Conservation (phyloP, 2,797 vertebrate species). For the Taenioides sp. region DNA sequence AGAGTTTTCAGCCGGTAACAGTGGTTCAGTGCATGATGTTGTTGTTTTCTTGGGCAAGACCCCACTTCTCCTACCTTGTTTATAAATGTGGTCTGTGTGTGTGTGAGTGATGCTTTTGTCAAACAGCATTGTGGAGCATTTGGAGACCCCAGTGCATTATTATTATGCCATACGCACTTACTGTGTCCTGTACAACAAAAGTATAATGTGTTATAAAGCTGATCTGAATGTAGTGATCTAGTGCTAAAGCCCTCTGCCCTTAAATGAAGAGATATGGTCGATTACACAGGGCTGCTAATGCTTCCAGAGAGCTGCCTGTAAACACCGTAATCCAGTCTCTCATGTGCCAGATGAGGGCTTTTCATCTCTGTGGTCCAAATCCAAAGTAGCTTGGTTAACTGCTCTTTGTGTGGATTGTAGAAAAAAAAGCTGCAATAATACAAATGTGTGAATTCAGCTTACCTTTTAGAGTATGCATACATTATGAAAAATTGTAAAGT, state of each 20-base stretch:
- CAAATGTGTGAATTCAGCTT: neutral
- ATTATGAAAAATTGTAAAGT: neutral
- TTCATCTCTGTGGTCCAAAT: conserved; percentile 32
- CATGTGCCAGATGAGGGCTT: conserved; percentile 49
- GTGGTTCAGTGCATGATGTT: no score
- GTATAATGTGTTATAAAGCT: conserved; percentile 37
- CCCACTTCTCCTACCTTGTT: no score
- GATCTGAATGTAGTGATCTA: conserved; percentile 48
- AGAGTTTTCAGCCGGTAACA: no score
- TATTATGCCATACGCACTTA: neutral
- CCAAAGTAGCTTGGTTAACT: conserved; percentile 17
- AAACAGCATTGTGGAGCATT: no score
- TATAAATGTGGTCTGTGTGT: no score
- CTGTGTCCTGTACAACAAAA: conserved; percentile 11
- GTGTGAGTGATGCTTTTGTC: no score
- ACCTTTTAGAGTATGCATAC: neutral
- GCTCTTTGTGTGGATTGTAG: conserved; percentile 3
- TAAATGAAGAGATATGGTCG: conserved; percentile 58
- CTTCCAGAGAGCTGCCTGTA: conserved; percentile 47
- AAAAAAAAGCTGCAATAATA: neutral
- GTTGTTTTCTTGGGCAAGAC: no score
- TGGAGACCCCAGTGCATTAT: neutral
- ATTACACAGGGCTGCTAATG: conserved; percentile 61
- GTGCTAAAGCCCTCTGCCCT: conserved; percentile 30
- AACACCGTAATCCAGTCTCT: conserved; percentile 56